Base-by-base conservation (phyloP, 2,113 vertebrate species). In the Grus americana region DNA sequence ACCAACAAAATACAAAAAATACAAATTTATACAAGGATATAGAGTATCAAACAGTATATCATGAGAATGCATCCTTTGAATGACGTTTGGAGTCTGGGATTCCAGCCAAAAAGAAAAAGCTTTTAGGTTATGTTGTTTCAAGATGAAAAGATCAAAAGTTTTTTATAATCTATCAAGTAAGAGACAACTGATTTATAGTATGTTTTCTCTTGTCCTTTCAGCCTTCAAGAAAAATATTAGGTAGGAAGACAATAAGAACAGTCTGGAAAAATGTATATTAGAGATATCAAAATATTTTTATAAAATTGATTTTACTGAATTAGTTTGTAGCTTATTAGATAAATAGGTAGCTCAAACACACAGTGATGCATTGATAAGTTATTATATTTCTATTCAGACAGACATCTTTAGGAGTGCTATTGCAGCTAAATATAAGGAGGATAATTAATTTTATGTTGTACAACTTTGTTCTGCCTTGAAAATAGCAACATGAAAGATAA, bases 41-140 rank as follows among this genome's bases (percentile, higher is more conserved):
- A 91, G 54, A 93, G 23, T 95, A 96, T 92, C 88, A 96, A 96
- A 85, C 9, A 88, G 5, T 94, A 55, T 85, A 95, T 97, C 62
- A 93, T 74, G 58, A 92, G 96, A 97, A 97, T 81, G 11, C 88
- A 96, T 92, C 71, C 80, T 95, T 94, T 97, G 91, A 98, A 97
- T 96, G 96, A 94, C 91, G 95, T 90, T 96, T 95, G 68, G 88
- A 97, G 62, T 95, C 97, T 97, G 97, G 97, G 97, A 97, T 55
- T 95, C 62, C 86, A 79, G 97, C 97, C 98, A 98, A 92, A 88
- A 96, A 87, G 24, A 96, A 97, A 98, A 98, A 97, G 93, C 86
- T 98, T 98, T 97, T 96, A 92, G 81, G 52, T 90, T 96, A 70
- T 71, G 29, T 87, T 93, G 70, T 90, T 97, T 96, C 94, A 95